phyloP scores from a whole-genome alignment of 2,113 vertebrate species.

The Meriones unguiculatus region DNA sequence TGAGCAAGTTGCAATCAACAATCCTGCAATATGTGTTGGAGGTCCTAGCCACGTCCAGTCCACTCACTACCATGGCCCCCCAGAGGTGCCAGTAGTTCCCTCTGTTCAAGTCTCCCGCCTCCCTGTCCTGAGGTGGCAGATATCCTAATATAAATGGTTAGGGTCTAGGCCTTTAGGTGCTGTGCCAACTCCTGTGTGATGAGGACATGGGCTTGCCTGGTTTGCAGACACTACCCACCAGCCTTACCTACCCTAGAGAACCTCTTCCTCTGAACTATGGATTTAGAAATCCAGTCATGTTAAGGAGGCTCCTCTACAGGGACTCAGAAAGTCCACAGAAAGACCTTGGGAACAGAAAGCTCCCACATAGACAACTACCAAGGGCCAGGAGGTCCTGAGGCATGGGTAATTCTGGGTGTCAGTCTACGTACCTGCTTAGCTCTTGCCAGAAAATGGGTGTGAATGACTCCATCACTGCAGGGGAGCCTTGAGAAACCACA shows the following conservation, averaged over 20 bases:
- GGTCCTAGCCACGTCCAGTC: too few relatives aligned
- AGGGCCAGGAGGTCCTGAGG: neutral
- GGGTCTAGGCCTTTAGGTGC: neutral
- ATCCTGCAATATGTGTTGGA: rapidly evolving
- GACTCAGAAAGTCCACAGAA: too few relatives aligned
- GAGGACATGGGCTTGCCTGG: neutral
- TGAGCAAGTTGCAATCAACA: too few relatives aligned
- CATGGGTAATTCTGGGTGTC: rapidly evolving
- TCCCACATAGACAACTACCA: rapidly evolving
- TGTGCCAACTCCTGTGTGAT: neutral
- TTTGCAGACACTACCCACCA: neutral
- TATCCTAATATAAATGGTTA: rapidly evolving
- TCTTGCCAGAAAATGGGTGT: neutral
- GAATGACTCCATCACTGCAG: rapidly evolving
- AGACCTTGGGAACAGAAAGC: neutral
- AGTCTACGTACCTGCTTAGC: neutral
- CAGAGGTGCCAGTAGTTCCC: neutral
- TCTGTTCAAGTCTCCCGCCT: rapidly evolving
- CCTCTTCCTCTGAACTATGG: neutral
- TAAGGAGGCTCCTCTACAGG: too few relatives aligned
- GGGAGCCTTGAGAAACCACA: too few relatives aligned
- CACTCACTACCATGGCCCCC: too few relatives aligned
- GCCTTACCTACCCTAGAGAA: neutral
- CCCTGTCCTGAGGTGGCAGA: neutral
- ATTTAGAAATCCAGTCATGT: neutral